phyloP scores from a whole-genome alignment of 2,888 invertebrate species.

The Melipona bicolor region DNA sequence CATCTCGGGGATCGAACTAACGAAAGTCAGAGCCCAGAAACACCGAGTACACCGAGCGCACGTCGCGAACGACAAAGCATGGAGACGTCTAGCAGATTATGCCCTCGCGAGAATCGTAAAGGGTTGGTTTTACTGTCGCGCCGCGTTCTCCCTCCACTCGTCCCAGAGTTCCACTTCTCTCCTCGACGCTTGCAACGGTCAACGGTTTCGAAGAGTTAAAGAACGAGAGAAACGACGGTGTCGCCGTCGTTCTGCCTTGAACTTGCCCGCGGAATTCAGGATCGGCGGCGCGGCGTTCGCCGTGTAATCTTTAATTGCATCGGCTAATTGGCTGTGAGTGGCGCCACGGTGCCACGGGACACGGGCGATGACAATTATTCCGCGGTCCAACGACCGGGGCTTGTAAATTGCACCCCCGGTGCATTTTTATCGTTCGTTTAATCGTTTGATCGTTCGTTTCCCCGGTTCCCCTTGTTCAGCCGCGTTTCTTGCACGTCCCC shows the following conservation, averaged over 20 bases:
- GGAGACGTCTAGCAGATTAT: slow-evolving; percentile 82
- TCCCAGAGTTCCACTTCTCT: slow-evolving; percentile 30
- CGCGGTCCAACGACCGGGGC: slow-evolving; percentile 49
- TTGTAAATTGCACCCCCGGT: slow-evolving; percentile 64
- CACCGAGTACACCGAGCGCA: background rate
- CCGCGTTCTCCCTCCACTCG: slow-evolving; percentile 24
- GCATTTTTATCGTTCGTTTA: slow-evolving; percentile 63
- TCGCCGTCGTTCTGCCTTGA: slow-evolving; percentile 53
- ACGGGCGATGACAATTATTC: slow-evolving; percentile 75
- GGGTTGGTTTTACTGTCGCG: slow-evolving; percentile 77
- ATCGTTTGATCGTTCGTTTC: slow-evolving; percentile 54
- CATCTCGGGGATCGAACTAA: background rate
- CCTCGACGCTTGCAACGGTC: background rate
- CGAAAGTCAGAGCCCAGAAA: background rate
- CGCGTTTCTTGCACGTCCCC: slow-evolving; percentile 31
- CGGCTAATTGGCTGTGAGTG: slow-evolving; percentile 83
- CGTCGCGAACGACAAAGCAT: slow-evolving; percentile 68
- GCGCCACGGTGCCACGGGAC: slow-evolving; percentile 78
- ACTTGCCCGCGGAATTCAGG: slow-evolving; percentile 55
- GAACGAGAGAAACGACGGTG: slow-evolving; percentile 10
- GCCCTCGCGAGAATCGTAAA: slow-evolving; percentile 75
- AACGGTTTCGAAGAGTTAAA: background rate
- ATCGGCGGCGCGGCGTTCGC: slow-evolving; percentile 49
- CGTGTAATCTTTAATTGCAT: slow-evolving; percentile 79
- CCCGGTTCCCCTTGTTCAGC: slow-evolving; percentile 34